Base-by-base conservation (phyloP, 2,888 invertebrate genomes). In the Caenorhabditis sp. region DNA sequence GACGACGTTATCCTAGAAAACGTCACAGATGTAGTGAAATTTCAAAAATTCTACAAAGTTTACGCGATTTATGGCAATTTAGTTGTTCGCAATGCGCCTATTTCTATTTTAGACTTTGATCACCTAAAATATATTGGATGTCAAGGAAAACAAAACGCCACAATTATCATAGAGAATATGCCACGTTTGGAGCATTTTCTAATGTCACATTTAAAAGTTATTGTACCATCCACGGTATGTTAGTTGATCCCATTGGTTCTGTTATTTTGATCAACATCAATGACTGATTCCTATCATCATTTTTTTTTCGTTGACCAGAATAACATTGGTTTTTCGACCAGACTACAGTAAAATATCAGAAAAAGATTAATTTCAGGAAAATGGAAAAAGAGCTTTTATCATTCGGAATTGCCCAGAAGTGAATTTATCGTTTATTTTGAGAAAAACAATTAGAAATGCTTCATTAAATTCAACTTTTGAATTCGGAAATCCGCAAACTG, bases 61-160 rank as follows among this genome's bases (percentile, higher is more conserved):
- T n/a, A 53, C 8, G 23, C 2, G 36, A 58, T 58, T 58, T 4
- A 58, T 27, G 57, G 57, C 8, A 36, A n/a, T 36, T 27, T 58
- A 14, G 36, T 21, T 4, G 20, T 58, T 36, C 17, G 12, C 3
- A 58, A 58, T 36, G 4, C 36, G 27, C 12, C 10, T n/a, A 10
- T 56, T 56, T 3, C 5, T 23, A 56, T 26, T 8, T 8, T 56
- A 10, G 56, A 23, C 5, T 8, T n/a, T 17, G 23, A 17, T 26
- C 4, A 56, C 14, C 23, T 56, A 4, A 7, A 14, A 56, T 23
- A 26, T 8, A 17, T 56, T 56, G 56, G 56, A 17, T 25, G 56
- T 26, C 5, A 21, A 21, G 23, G 52, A 52, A 23, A 52, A 21
- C 21, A 52, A 52, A 21, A 52, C 2, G 7, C 43, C 3, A 43